Conservation (phyloP, 64 coral and sea anemone species). For the Montipora sp. region DNA sequence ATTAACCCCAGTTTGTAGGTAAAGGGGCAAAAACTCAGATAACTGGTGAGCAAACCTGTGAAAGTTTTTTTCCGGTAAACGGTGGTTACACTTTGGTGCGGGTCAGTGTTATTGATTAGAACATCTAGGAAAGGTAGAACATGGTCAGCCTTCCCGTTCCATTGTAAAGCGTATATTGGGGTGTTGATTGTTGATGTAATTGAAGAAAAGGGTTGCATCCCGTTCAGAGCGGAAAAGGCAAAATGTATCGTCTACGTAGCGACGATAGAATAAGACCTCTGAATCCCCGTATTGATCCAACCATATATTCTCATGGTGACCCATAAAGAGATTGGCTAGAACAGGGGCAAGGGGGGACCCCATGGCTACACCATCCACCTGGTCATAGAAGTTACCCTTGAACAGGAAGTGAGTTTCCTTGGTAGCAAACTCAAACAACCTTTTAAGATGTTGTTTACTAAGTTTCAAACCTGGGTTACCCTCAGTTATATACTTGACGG, state of each 20-base stretch:
- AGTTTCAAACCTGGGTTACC: neutral
- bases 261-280: no score
- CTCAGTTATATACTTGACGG: neutral
- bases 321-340: no score
- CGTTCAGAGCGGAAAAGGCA: no score
- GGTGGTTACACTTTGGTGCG: neutral
- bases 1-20: no score
- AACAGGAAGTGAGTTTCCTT: conserved; percentile 36
- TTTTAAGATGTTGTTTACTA: neutral
- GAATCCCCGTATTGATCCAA: no score
- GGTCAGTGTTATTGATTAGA: neutral
- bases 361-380: conserved; percentile 43
- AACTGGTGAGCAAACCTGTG: no score
- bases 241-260: no score
- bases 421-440: neutral
- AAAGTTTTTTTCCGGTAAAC: neutral
- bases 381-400: conserved; percentile 18
- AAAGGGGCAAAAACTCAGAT: no score
- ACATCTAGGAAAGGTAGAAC: neutral
- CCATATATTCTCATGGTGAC: conserved; percentile 36
- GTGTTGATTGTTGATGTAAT: no score
- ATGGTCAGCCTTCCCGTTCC: no score
- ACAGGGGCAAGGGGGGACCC: conserved; percentile 24
- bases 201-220: no score
- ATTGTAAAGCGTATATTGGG: no score